Conservation (phyloP, 2,113 vertebrate species). For the Lepus timidus region DNA sequence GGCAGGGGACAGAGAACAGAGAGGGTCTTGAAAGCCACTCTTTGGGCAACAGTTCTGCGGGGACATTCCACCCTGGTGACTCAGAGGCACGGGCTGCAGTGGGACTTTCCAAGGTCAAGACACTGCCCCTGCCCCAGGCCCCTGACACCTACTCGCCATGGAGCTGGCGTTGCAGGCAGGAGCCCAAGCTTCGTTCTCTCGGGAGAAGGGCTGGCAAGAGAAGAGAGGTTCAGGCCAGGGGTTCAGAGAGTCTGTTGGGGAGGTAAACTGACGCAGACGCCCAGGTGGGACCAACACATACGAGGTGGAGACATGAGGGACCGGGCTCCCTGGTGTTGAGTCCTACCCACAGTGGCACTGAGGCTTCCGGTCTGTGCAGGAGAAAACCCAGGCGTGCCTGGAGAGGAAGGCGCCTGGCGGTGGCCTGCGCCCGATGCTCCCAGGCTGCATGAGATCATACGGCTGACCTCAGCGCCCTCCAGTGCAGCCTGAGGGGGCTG, state of each 20-base stretch:
- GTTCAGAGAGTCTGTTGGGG: neutral
- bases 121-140: neutral
- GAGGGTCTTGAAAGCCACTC: neutral
- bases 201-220: neutral
- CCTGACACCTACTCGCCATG: neutral
- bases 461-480: neutral
- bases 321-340: too few relatives aligned
- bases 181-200: neutral
- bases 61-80: neutral
- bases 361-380: neutral
- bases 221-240: neutral
- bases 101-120: neutral
- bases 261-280: too few relatives aligned
- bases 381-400: neutral
- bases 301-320: neutral
- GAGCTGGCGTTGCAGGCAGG: neutral
- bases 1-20: neutral
- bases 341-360: too few relatives aligned
- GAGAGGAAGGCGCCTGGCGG: neutral
- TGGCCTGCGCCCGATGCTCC: neutral
- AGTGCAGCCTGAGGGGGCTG: neutral
- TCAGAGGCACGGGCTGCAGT: neutral
- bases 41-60: neutral
- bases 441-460: neutral
- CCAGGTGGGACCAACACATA: neutral